phyloP scores from a whole-genome alignment of 2,797 vertebrate genomes.

The Mormyrops boulengeri region DNA sequence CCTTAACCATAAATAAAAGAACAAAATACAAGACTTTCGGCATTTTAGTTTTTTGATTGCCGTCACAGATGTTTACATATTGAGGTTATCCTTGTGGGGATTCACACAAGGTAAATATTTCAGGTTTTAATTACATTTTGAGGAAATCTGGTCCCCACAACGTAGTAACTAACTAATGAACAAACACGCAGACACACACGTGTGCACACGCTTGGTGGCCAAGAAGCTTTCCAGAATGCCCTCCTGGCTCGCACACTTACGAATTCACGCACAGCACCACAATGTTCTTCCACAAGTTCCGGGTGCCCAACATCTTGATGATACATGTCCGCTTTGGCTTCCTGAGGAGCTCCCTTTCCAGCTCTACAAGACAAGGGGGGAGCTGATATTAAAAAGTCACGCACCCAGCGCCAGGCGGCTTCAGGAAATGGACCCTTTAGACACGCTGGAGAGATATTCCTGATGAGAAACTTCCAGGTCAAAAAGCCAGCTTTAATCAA shows the following conservation, averaged over 20 bases:
- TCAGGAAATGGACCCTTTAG: neutral
- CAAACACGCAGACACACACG: neutral
- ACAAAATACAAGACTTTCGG: neutral
- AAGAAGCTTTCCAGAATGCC: neutral
- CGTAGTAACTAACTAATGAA: neutral
- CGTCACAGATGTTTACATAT: neutral
- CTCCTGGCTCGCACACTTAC: conserved; percentile 62
- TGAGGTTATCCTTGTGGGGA: neutral
- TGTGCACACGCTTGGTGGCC: neutral
- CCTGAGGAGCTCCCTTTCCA: conserved; percentile 76
- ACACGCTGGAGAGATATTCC: neutral
- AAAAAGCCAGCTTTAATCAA: neutral
- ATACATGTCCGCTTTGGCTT: conserved; percentile 88
- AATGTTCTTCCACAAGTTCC: conserved; percentile 97
- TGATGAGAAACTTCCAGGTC: neutral
- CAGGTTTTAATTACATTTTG: neutral
- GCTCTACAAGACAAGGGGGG: conserved; percentile 63
- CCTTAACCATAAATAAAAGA: neutral
- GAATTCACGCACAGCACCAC: conserved; percentile 96
- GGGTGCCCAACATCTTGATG: conserved; percentile 86
- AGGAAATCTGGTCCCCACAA: neutral
- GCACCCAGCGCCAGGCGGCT: neutral
- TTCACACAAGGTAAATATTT: neutral
- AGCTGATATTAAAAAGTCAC: neutral
- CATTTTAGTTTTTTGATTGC: neutral